Base-by-base conservation (phyloP, 2,113 vertebrate species). In the Cynoglossus semilaevis region DNA sequence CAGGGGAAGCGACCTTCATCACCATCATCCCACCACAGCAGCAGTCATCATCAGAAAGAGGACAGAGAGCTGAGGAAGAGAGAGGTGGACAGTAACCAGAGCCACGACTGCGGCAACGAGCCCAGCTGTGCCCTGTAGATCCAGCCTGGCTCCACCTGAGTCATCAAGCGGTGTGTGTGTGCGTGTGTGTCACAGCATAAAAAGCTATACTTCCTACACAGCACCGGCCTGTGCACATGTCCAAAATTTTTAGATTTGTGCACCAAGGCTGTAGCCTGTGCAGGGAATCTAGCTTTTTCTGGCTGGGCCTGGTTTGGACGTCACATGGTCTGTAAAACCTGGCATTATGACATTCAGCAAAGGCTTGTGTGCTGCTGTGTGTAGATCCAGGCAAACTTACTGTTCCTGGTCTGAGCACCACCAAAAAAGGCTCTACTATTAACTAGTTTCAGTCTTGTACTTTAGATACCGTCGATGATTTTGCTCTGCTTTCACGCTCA, bases 31-130 rank as follows among this genome's bases (percentile, higher is more conserved):
- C 78, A 76, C 51, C 92, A 90, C 3, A 88, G 74, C 10, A 87
- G 85, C 35, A 88, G 57, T 58, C 82, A 81, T 82, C 88, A 85
- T 89, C 80, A 92, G 51, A 86, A 83, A 81, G 84, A 88, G 0
- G 93, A 91, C 84, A 91, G 85, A 78, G 93, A 95, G 92, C 92
- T 94, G 80, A 91, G 74, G 91, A 95, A 94, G 88, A 91, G 93
- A 75, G 92, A 93, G 0, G 81, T 83, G 61, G 81, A 85, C 38
- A 81, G 65, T 70, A 87, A 78, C 66, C 91, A 92, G 51, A 81
- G 72, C 70, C 61, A 71, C 44, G 90, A 91, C 90, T 91, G 90
- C 87, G 76, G 76, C 76, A 74, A 92, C 4, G 87, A 88, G 75
- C 76, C 83, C 43, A 93, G 93, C 91, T 96, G 95, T 51, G 77